Percentiles rank a stretch among this genome's conserved stretches.
Evolutionary conservation across 2,797 vertebrate genomes (phyloP).

Genomic region (Lepus townsendii): DNA sequence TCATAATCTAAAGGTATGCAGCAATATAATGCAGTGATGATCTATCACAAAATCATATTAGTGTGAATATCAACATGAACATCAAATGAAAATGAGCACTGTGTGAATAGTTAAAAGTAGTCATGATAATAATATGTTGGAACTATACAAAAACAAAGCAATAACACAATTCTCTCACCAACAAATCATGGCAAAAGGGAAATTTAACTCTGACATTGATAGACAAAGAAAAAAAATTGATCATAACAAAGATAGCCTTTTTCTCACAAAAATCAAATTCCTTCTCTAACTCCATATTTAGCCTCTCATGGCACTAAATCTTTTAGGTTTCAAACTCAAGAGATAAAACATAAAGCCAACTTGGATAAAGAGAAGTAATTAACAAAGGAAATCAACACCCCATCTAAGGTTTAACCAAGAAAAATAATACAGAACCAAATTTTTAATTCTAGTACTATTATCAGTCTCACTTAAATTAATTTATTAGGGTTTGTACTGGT

Average conservation of each 20-base stretch:
- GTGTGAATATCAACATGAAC: slow-evolving; percentile 25
- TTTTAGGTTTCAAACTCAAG: slow-evolving; percentile 49
- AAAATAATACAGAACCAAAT: slow-evolving; percentile 47
- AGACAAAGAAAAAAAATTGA: slow-evolving; percentile 6
- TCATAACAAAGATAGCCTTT: slow-evolving; percentile 33
- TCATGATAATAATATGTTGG: slow-evolving; percentile 38
- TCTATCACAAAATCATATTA: slow-evolving; percentile 49
- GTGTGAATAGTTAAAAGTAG: slow-evolving; percentile 8
- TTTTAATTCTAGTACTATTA: slow-evolving; percentile 62
- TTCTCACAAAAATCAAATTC: slow-evolving; percentile 49
- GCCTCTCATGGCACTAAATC: neutral
- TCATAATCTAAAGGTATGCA: neutral
- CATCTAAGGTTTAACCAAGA: neutral
- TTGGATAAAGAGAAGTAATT: slow-evolving; percentile 37
- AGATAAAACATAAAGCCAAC: slow-evolving; percentile 56
- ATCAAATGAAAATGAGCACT: slow-evolving; percentile 33
- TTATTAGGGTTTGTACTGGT: neutral
- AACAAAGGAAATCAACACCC: too few relatives aligned
- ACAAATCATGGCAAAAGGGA: slow-evolving; percentile 32
- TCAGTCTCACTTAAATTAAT: slow-evolving; percentile 17
- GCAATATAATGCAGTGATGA: slow-evolving; percentile 23
- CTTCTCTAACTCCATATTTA: slow-evolving; percentile 46
- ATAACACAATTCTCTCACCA: slow-evolving; percentile 56
- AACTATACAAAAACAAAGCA: slow-evolving; percentile 41
- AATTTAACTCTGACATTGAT: slow-evolving; percentile 47